Base-by-base conservation (phyloP, 64 coral and sea anemone genomes). In the Porites lutea region DNA sequence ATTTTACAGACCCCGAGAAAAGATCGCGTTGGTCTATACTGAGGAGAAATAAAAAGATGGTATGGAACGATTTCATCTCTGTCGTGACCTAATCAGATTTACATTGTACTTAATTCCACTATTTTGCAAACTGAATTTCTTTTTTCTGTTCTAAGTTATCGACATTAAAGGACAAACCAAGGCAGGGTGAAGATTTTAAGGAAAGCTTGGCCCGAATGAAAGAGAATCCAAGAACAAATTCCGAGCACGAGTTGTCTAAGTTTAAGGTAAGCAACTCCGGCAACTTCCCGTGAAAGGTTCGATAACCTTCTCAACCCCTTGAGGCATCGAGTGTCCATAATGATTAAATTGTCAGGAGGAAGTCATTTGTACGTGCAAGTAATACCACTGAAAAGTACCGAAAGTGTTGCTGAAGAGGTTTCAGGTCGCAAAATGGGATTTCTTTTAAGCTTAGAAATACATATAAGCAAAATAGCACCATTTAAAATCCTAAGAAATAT, bases 21-120 rank as follows among this genome's bases (percentile, higher is more conserved):
- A 90, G 89, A 52, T 97, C 95, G 4, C 77, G 95, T 77, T 97
- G 95, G 95, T 97, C 95, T 7, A 90, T 97, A 50, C 88, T 97
- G 9, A 90, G 75, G 82, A 76, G 95, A 47, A 97, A 97, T 89
- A 97, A 97, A 48, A 97, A 97, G 75, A 52, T 94, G 37, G 95
- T 97, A 78, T 94, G 92, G 2, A 62, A 8, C 63, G 20, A 69
- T 54, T 2, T 5, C 8, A 37, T 3, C 13, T 12, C n/a, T 80
- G 20, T 53, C n/a, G 18, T 52, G 23, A 21, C 22, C 44, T 15
- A 49, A 54, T 3, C 59, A 4, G 47, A 43, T 52, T 86, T 71
- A 20, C 27, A 37, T 37, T 37, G 27, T 1, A 37, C 27, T 37
- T 37, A 37, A 37, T 37, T 37, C 27, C 27, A 37, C 19, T 43